These are phyloP conservation scores for Hemicentrotus pulcherrimus DNA, from an alignment of 35 echinoderm and acorn worm genomes.

Conservation along the genomic window DNA sequence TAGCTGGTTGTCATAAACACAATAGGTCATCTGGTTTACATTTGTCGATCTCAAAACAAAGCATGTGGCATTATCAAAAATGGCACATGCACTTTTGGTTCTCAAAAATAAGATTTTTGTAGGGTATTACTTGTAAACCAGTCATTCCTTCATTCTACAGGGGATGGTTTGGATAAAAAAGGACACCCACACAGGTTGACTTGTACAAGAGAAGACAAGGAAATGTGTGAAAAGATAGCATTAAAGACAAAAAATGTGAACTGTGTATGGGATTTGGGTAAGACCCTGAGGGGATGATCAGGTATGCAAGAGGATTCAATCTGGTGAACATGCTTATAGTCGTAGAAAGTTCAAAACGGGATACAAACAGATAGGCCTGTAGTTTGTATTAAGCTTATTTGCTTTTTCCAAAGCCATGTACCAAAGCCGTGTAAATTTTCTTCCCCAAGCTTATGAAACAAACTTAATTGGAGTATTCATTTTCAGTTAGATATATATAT, in stretches of 20 bases:
- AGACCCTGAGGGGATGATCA: background rate
- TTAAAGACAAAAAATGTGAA: background rate
- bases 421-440: too few species aligned
- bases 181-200: background rate
- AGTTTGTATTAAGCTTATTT: too few species aligned
- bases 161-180: background rate
- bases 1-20: background rate
- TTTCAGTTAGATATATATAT: too few species aligned
- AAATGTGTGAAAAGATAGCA: background rate
- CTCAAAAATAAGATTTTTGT: background rate
- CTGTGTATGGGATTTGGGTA: background rate
- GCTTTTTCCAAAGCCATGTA: too few species aligned
- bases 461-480: too few species aligned
- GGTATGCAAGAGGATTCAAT: background rate
- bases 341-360: background rate
- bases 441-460: too few species aligned
- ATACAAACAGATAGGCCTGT: background rate
- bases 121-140: background rate
- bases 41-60: background rate
- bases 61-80: constrained; percentile 14
- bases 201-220: background rate
- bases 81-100: constrained; percentile 1
- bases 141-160: background rate
- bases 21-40: background rate
- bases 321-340: background rate